Base-by-base conservation (phyloP, 1,140 invertebrate species). In the Lycorma delicatula region DNA sequence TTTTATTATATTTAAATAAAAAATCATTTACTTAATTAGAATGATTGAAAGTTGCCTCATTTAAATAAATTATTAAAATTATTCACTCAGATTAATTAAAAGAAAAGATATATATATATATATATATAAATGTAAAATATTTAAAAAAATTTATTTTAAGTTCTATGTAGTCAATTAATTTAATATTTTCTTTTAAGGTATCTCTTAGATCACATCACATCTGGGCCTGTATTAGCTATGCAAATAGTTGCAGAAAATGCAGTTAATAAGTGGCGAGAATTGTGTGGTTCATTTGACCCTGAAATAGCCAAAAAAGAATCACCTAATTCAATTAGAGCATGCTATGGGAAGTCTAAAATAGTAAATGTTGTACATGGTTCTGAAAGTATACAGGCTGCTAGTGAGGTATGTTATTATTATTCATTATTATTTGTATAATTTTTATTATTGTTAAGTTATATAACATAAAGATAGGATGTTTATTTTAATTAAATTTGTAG, bases 181-280 rank as follows among this genome's bases (percentile, higher is more conserved):
- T 46, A 23, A n/a, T 20, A 44, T 50, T n/a, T 11, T n/a, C 6
- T 44, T 13, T 22, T 26, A 7, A 60, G 76, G 48, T 71, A 74
- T 52, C 63, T 83, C 3, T 68, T 84, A 62, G 79, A 82, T 57
- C 77, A 81, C 68, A 71, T 92, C 16, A 80, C 80, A n/a, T 81
- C 81, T 55, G 85, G 85, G 25, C 80, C 83, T 44, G 76, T 89
- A 1, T 72, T 90, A 64, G 83, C 80, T 11, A 67, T 93, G 67
- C 84, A 91, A 69, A 67, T 93, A 28, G 77, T 89, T 29, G 85
- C 83, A n/a, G 79, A 84, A 58, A 79, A 87, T 74, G 82, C 81
- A 50, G 72, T 88, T 6, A 66, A 74, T 54, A 75, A 66, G 60
- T 85, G 80, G 79, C 65, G 74, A 13, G 75, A 81, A 65, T 63